phyloP scores from a whole-genome alignment of 2,888 invertebrate species.

The Sthenelais limicola region DNA sequence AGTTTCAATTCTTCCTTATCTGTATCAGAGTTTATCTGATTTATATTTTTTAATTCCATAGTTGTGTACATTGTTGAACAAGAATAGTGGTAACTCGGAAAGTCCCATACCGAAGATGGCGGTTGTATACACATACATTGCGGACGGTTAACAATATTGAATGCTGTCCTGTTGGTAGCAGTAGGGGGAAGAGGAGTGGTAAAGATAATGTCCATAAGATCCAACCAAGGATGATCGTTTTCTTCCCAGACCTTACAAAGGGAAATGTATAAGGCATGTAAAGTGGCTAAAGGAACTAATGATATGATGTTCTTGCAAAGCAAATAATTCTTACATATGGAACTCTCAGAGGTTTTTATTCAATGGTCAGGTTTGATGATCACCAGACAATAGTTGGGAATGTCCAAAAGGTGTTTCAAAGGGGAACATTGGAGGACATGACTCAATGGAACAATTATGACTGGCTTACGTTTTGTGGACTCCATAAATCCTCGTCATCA shows the following conservation, averaged over 20 bases:
- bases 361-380: too few species aligned
- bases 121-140: constrained; percentile 48
- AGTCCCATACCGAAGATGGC: constrained; percentile 30
- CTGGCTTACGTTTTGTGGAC: constrained; percentile 49
- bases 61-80: constrained; percentile 52
- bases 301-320: too few species aligned
- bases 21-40: constrained; percentile 2
- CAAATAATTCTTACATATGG: too few species aligned
- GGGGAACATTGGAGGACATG: too few species aligned
- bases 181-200: constrained; percentile 51
- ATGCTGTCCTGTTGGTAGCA: constrained; percentile 50
- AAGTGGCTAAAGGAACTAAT: too few species aligned
- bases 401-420: too few species aligned
- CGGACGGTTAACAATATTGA: constrained; percentile 54
- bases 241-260: constrained; percentile 51
- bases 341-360: too few species aligned
- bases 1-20: background rate
- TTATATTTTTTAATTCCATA: constrained; percentile 48
- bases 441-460: too few species aligned
- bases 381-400: too few species aligned
- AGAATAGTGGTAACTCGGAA: constrained; percentile 47
- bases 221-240: constrained; percentile 49
- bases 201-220: constrained; percentile 48
- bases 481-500: constrained; percentile 48
- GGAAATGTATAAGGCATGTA: too few species aligned